Base-by-base conservation (phyloP, 1,140 invertebrate genomes). In the Macrocentrus cingulum region DNA sequence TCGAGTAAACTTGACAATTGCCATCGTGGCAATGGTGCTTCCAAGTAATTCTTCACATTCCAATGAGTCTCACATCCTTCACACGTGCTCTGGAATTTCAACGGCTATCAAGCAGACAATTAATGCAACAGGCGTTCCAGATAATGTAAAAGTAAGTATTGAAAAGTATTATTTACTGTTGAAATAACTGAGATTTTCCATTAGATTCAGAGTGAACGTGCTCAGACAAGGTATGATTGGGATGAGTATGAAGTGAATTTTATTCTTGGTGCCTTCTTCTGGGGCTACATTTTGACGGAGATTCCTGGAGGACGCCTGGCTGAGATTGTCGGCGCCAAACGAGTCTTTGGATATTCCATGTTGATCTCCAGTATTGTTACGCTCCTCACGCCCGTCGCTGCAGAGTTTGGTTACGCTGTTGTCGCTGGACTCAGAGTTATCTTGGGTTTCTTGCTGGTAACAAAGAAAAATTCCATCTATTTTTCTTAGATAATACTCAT, bases 221-320 rank as follows among this genome's bases (percentile, higher is more conserved):
- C 68, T 13, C 68, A 70, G 46, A 70, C 79, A 2, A 83, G 83
- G 45, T 91, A 88, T 63, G 61, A 80, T 1, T 92, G 89, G 89
- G 81, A 88, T 66, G 83, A 85, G 34, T 84, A 87, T 59, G 81
- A 89, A 60, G 87, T 89, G 65, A 94, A 94, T 66, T 79, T 88
- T 25, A 85, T 95, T 41, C 79, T 93, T 9, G 91, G 92, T 7
- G 86, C 87, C 60, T 95, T 95, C 82, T 95, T 92, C 81, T 92
- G 91, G 88, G 93, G 93, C 2, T 95, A 95, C 75, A 84, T 95
- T 7, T 81, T 91, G 23, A 94, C 92, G 34, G 94, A 94, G 75
- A 76, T 96, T 37, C 91, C 93, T 0, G 94, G 92, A 6, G 92
- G 92, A 3, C 83, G 91, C 50, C 75, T 95, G 29, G 90, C 91